phyloP scores from a whole-genome alignment of 2,888 invertebrate species.

The Laothoe populi region DNA sequence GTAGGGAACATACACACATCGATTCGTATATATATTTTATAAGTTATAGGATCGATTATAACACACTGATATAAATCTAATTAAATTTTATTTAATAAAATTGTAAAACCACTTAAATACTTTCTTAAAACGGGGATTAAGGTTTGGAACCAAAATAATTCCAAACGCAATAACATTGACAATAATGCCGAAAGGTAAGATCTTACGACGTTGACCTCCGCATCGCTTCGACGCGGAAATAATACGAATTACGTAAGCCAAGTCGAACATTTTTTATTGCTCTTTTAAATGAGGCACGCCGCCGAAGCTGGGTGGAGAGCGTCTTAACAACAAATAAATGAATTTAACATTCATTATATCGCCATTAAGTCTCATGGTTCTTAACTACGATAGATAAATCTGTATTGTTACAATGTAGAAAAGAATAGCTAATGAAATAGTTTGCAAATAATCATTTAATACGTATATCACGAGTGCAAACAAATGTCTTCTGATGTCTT shows the following conservation, averaged over 20 bases:
- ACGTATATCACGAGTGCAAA: background rate
- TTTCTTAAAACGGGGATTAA: background rate
- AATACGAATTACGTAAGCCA: conserved; percentile 81
- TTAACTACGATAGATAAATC: conserved; percentile 61
- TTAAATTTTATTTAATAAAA: too few relatives aligned
- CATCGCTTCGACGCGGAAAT: conserved; percentile 78
- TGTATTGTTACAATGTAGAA: conserved; percentile 50
- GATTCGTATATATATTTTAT: too few relatives aligned
- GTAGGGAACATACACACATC: too few relatives aligned
- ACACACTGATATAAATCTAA: too few relatives aligned
- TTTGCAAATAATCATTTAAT: background rate
- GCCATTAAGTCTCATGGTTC: conserved; percentile 64
- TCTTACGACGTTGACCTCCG: conserved; percentile 72
- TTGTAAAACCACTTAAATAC: too few relatives aligned
- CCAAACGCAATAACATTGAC: conserved; percentile 42
- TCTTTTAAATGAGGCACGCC: conserved; percentile 82
- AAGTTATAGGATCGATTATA: too few relatives aligned
- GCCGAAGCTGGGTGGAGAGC: conserved; percentile 75
- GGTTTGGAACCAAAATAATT: conserved; percentile 28
- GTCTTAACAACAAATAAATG: conserved; percentile 68
- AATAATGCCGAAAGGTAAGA: conserved; percentile 52
- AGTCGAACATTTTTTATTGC: conserved; percentile 84
- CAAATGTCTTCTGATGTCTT: conserved; percentile 5
- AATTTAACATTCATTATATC: conserved; percentile 66
- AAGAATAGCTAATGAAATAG: background rate